These are phyloP conservation scores for Drosophila vallismaia DNA, from an alignment of 2,888 invertebrate genomes.

Conservation along the genomic window DNA sequence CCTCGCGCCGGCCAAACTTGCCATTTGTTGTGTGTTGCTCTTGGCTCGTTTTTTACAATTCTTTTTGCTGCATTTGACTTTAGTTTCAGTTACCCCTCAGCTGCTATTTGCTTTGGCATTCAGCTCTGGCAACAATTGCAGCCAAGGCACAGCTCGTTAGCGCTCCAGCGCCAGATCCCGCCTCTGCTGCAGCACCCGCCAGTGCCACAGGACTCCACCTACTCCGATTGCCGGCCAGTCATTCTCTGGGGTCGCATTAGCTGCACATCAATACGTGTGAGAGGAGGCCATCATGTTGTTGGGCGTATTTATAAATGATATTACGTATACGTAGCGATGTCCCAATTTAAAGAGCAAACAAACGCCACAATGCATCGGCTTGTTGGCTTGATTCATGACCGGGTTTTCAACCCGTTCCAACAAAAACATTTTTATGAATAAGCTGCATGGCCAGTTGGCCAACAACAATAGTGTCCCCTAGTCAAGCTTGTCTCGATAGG, in stretches of 20 bases:
- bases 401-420: background rate
- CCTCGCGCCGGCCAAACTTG: constrained; percentile 37
- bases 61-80: constrained; percentile 66
- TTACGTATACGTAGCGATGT: constrained; percentile 73
- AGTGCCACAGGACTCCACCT: constrained; percentile 3
- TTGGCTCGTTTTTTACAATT: constrained; percentile 33
- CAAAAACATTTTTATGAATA: constrained; percentile 26
- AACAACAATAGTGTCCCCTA: constrained; percentile 5
- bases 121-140: constrained; percentile 79
- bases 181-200: constrained; percentile 3
- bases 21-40: constrained; percentile 40
- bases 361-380: constrained; percentile 20
- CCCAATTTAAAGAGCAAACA: constrained; percentile 71
- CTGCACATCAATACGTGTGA: constrained; percentile 73
- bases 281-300: constrained; percentile 50
- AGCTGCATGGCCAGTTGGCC: background rate
- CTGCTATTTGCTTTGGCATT: constrained; percentile 80
- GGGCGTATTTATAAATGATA: constrained; percentile 80
- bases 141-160: constrained; percentile 79
- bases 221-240: constrained; percentile 48
- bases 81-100: constrained; percentile 71
- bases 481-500: background rate
- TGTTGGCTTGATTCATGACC: constrained; percentile 14
- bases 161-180: constrained; percentile 51
- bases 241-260: constrained; percentile 77